Base-by-base conservation (phyloP, 2,797 vertebrate species). In the Anguilla anguilla region DNA sequence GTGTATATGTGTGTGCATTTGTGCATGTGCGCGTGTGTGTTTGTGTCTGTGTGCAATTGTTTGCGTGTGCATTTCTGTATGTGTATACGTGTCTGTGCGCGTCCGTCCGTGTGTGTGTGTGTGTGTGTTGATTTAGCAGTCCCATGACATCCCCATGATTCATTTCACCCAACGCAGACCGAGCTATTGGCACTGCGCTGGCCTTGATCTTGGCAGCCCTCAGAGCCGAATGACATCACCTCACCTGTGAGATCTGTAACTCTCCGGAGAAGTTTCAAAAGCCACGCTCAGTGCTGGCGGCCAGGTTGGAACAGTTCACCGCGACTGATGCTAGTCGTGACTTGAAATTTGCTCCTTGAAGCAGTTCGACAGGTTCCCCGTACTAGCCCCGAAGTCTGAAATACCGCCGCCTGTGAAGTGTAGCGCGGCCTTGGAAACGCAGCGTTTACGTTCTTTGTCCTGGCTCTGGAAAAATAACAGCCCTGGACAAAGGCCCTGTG, bases 311-410 rank as follows among this genome's bases (percentile, higher is more conserved):
- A 39, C 59, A 86, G 3, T 72, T 28, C 9, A 9, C 19, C 46
- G 17, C 28, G 31, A 74, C 19, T 35, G 49, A 51, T 74, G 25
- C 85, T 84, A 86, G 86, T 69, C 83, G n/a, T 31, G 51, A 88
- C 88, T 83, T 82, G 88, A 83, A 82, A 83, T 88, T 86, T 85
- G 59, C 85, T 82, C 72, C 35, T 19, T 31, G 39, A 85, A 57
- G 88, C 86, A 77, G 88, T 81, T 82, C 53, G 86, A 85, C 88
- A 85, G 86, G 88, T 89, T 87, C 39, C 39, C 55, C 35, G 35
- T 35, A 35, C 55, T 28, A 77, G 49, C 39, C 69, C n/a, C 10
- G 22, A 69, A 86, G 69, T 74, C 3, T 25, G 25, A 77, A 74
- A 28, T 13, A 46, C 51, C 6, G 6, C n/a, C 25, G 17, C 0